These are phyloP conservation scores for Cerastoderma edule DNA, from an alignment of 2,888 invertebrate genomes.

Conservation along the genomic window DNA sequence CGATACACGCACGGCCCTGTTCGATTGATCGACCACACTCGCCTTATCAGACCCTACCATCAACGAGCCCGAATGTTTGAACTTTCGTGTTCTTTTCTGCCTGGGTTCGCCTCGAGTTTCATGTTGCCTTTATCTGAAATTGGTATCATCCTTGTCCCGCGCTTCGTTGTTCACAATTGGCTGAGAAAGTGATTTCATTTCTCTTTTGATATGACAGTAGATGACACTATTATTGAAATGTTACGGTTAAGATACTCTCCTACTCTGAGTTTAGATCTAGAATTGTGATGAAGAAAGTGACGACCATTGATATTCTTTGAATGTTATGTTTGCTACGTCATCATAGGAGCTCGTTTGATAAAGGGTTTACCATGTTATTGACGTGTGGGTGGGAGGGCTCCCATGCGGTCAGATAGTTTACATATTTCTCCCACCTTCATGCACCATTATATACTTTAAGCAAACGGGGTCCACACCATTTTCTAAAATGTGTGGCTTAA, in stretches of 20 bases:
- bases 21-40: not conserved
- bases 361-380: not conserved
- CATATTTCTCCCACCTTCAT: too few species aligned
- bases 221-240: not conserved
- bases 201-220: not conserved
- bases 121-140: not conserved
- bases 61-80: not conserved
- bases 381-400: not conserved
- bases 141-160: not conserved
- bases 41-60: not conserved
- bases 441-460: too few species aligned
- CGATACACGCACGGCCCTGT: conserved; percentile 3
- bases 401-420: not conserved
- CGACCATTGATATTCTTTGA: not conserved
- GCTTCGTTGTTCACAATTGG: not conserved
- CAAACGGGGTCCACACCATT: too few species aligned
- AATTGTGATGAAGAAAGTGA: too few species aligned
- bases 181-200: not conserved
- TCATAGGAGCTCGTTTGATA: not conserved
- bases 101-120: conserved; percentile 6
- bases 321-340: not conserved
- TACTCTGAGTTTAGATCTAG: too few species aligned
- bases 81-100: conserved; percentile 1
- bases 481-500: too few species aligned
- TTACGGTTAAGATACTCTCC: too few species aligned